phyloP scores from a whole-genome alignment of 1,140 invertebrate species.

The Solen grandis region DNA sequence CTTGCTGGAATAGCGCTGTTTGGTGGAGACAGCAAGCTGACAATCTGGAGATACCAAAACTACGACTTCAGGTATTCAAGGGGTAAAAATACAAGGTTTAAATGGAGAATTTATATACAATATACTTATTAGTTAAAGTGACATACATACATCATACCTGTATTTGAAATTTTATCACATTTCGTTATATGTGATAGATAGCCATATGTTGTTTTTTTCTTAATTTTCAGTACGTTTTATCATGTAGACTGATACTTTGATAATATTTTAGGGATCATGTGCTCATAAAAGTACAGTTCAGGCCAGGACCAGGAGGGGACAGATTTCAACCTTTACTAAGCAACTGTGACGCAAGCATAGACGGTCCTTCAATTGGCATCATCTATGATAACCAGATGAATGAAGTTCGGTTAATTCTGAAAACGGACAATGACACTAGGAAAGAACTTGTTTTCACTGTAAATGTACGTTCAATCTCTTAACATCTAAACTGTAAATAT shows the following conservation, averaged over 20 bases:
- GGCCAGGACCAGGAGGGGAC: constrained; percentile 40
- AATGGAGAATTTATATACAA: no score
- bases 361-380: constrained; percentile 32
- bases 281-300: constrained; percentile 44
- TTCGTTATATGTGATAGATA: no score
- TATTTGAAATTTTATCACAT: no score
- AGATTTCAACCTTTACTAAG: constrained; percentile 30
- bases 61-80: constrained; percentile 48
- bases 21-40: constrained; percentile 47
- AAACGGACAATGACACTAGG: constrained; percentile 45
- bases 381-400: constrained; percentile 30
- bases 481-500: no score
- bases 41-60: constrained; percentile 51
- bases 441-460: constrained; percentile 37
- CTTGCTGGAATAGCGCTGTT: constrained; percentile 46
- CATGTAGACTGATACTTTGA: no score
- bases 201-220: no score
- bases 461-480: constrained; percentile 36
- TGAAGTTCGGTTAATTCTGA: constrained; percentile 20
- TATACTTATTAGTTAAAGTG: no score
- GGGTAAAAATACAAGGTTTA: no score
- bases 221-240: no score
- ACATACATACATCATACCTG: no score
- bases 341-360: constrained; percentile 29
- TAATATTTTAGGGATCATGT: constrained; percentile 29